Evolutionary conservation across 2,888 invertebrate species (phyloP).

Genomic region (Subacronicta megacephala): DNA sequence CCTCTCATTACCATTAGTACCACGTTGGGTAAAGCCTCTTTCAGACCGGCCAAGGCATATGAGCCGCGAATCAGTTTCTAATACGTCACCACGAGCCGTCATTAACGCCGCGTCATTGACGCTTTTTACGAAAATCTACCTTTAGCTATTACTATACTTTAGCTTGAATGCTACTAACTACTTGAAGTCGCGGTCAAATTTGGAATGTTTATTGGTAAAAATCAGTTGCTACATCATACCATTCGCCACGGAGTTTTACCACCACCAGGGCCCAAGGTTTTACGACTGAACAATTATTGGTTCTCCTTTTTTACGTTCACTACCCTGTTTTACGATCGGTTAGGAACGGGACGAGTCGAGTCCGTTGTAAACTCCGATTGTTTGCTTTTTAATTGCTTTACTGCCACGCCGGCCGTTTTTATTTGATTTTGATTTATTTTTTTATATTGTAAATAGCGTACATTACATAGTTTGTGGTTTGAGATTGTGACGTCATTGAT

Average conservation of each 20-base stretch:
- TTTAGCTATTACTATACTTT: no score
- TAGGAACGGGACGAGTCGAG: constrained; percentile 54
- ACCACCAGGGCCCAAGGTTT: constrained; percentile 51
- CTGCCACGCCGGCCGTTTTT: constrained; percentile 55
- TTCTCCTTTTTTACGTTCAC: constrained; percentile 54
- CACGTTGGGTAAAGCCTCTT: no score
- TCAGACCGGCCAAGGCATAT: no score
- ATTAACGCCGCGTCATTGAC: no score
- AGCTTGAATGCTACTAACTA: no score
- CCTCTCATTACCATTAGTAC: no score
- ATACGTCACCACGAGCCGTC: no score
- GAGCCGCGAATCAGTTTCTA: no score
- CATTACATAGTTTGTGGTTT: constrained; percentile 24
- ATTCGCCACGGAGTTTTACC: constrained; percentile 50
- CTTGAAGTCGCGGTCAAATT: neutral
- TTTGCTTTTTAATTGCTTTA: constrained; percentile 78
- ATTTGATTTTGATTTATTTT: constrained; percentile 57
- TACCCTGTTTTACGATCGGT: constrained; percentile 69
- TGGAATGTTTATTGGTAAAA: constrained; percentile 6
- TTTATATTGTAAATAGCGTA: constrained; percentile 41
- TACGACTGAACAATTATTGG: constrained; percentile 70
- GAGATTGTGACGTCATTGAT: constrained; percentile 28
- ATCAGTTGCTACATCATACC: constrained; percentile 30
- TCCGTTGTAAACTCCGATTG: constrained; percentile 80
- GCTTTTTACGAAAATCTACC: no score